Evolutionary conservation across 2,888 invertebrate species (phyloP).

Genomic region (Alviniconcha strummeri): DNA sequence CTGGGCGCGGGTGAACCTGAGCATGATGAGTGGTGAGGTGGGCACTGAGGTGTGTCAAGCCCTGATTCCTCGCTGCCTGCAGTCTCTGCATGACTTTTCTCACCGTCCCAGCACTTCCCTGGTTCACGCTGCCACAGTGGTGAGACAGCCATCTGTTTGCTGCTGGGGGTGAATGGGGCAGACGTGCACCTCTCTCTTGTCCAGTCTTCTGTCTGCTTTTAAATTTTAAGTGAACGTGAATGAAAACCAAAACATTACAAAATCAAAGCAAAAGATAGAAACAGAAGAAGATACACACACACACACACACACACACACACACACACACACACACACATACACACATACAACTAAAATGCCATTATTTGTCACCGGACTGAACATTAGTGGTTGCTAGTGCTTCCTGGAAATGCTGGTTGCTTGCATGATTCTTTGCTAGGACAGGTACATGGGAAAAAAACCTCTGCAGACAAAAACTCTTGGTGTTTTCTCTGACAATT

Average conservation of each 20-base stretch:
- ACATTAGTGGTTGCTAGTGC: no score
- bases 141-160: neutral
- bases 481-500: no score
- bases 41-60: neutral
- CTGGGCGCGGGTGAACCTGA: neutral
- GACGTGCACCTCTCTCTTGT: no score
- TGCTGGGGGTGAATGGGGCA: no score
- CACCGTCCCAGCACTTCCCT: neutral
- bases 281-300: neutral
- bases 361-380: no score
- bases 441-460: no score
- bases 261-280: neutral
- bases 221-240: no score
- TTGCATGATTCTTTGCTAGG: no score
- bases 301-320: neutral
- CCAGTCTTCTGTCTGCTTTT: no score
- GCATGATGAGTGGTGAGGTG: neutral
- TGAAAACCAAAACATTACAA: no score
- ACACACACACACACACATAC: neutral
- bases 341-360: neutral
- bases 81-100: neutral
- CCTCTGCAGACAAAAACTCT: no score
- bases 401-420: no score
- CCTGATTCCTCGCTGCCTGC: neutral
- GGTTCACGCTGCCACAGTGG: conserved; percentile 7